These are phyloP conservation scores for Podarcis siculus DNA, from an alignment of 2,797 vertebrate genomes.

Conservation along the genomic window DNA sequence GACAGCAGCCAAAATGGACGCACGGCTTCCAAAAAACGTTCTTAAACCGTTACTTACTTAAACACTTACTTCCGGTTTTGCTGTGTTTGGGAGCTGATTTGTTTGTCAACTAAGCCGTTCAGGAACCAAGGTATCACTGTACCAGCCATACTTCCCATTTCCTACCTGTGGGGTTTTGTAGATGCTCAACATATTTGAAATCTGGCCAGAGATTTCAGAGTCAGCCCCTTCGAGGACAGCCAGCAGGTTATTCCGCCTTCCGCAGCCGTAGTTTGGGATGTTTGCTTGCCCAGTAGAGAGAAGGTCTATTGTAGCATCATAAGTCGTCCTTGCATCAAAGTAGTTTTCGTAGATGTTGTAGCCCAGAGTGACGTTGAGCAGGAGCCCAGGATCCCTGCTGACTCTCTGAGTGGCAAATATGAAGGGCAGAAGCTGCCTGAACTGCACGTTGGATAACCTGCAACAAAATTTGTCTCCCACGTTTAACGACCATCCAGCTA, in stretches of 20 bases:
- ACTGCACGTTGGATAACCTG: neutral
- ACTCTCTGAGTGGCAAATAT: neutral
- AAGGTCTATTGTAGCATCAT: neutral
- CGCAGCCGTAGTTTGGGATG: neutral
- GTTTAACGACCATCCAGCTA: no score
- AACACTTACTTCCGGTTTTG: no score
- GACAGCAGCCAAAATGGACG: no score
- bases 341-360: conserved; percentile 12
- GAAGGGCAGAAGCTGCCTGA: neutral
- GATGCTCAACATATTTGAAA: neutral
- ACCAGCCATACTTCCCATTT: neutral
- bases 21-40: no score
- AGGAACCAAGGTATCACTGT: no score
- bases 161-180: neutral
- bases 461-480: no score
- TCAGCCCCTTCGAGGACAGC: neutral
- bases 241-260: neutral
- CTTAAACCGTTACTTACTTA: no score
- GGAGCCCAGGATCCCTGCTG: neutral
- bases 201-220: neutral
- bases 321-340: neutral
- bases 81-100: no score
- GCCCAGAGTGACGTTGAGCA: neutral
- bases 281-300: neutral
- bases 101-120: no score